Evolutionary conservation across 2,888 invertebrate genomes (phyloP), one percentile per base, ranked within the genome.

Genomic region (Linnaemya vulpina): DNA sequence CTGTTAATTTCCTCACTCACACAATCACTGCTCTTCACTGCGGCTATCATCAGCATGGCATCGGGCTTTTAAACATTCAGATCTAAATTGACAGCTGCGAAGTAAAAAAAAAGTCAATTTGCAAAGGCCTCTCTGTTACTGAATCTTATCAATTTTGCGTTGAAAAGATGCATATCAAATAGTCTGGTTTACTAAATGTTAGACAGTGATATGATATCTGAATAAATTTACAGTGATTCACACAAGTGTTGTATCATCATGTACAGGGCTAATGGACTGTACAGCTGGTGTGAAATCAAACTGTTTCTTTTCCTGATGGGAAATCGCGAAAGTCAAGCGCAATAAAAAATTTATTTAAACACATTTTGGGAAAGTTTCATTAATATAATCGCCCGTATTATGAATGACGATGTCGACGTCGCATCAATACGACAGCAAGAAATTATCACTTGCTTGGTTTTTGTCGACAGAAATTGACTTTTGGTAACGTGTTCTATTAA

Each of bases 81-180:
- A 20, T 25, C 46, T 40, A 25, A 49, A 53, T 15, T 65, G 53
- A 35, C 53, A 65, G 43, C 43, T 75, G 20, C 51, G 11, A 8
- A 51, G 1, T 1, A 40, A 40, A 10, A 51, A 1, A 13, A 13
- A 9, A 53, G 9, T 1, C 22, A 22, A 40, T 55, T 55, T 55
- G 25, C 25, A 55, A 55, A 55, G 15, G 51, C 8, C 40, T 60
- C 60, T 38, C n/a, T 11, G 25, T 25, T 13, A 55, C 20, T 22
- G 25, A 15, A 7, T 22, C 0, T 25, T 11, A 7, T 55, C 5
- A 25, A 25, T 25, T 55, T 55, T 30, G 5, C 20, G 49, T 17
- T 22, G 51, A 51, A 62, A 53, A 30, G 40, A 75, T 63, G 75
- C 75, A 53, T 53, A n/a, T 22, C 25, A 65, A 25, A 43, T 46